Conservation (phyloP, 2,797 vertebrate species). For the Lutjanus campechanus region DNA sequence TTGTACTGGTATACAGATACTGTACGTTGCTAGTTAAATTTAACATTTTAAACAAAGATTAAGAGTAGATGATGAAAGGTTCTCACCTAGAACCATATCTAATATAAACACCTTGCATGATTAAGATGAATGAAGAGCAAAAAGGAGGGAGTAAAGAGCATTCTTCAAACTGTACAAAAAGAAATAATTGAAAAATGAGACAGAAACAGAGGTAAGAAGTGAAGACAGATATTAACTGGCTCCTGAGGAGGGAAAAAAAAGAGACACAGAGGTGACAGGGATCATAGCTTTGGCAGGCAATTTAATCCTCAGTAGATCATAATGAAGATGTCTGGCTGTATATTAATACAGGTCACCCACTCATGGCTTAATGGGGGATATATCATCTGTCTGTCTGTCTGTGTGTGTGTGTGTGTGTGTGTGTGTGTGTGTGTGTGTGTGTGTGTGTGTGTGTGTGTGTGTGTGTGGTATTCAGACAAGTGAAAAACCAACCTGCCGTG, state of each 20-base stretch:
- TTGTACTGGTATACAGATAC: too few relatives aligned
- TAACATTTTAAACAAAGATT: too few relatives aligned
- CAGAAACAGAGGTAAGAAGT: neutral
- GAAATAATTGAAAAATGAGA: neutral
- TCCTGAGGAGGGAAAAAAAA: neutral
- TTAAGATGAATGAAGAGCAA: neutral
- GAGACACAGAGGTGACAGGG: neutral
- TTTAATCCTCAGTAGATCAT: constrained; percentile 26
- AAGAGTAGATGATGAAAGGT: neutral
- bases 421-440: constrained; percentile 21
- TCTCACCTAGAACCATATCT: neutral
- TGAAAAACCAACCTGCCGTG: neutral
- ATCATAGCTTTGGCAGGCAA: neutral
- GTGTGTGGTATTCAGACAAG: constrained; percentile 2
- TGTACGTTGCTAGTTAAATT: neutral
- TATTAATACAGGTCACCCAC: constrained; percentile 44
- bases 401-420: constrained; percentile 15
- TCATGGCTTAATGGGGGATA: constrained; percentile 26
- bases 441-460: constrained; percentile 18
- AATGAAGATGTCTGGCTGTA: constrained; percentile 39
- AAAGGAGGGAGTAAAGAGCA: neutral
- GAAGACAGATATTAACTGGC: neutral
- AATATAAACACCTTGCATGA: neutral
- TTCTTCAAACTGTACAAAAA: neutral
- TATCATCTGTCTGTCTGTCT: constrained; percentile 16